phyloP scores from a whole-genome alignment of 2,113 vertebrate genomes.

The Cebus imitator region DNA sequence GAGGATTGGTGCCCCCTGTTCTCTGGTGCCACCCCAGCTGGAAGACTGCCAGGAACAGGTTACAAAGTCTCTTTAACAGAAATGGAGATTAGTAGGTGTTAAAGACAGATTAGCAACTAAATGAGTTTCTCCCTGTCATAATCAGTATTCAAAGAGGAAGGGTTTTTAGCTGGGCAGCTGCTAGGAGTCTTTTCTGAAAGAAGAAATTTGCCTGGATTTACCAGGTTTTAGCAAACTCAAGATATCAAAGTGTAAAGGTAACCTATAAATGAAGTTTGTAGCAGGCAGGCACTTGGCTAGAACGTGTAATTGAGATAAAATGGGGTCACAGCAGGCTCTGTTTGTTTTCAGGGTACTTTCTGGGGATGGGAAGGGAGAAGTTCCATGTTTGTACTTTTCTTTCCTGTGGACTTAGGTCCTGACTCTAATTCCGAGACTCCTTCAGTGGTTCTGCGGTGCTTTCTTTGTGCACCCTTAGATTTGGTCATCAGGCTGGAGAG shows the following conservation, averaged over 20 bases:
- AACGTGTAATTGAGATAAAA: background rate
- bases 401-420: background rate
- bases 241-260: background rate
- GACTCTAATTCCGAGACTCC: background rate
- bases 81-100: conserved; percentile 57
- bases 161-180: background rate
- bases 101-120: conserved; percentile 55
- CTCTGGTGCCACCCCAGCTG: background rate
- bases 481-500: background rate
- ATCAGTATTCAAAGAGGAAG: conserved; percentile 5
- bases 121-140: conserved; percentile 45
- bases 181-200: conserved; percentile 8
- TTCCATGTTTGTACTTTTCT: background rate
- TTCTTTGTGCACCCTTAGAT: background rate
- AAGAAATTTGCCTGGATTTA: background rate
- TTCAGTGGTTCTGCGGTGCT: background rate
- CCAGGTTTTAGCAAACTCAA: background rate
- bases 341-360: background rate
- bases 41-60: conserved; percentile 20
- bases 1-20: background rate
- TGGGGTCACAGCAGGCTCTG: background rate
- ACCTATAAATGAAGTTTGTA: background rate
- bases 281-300: background rate
- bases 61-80: conserved; percentile 14
- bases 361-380: background rate